Conservation (phyloP, 2,888 invertebrate genomes). For the Plemyria rubiginata region DNA sequence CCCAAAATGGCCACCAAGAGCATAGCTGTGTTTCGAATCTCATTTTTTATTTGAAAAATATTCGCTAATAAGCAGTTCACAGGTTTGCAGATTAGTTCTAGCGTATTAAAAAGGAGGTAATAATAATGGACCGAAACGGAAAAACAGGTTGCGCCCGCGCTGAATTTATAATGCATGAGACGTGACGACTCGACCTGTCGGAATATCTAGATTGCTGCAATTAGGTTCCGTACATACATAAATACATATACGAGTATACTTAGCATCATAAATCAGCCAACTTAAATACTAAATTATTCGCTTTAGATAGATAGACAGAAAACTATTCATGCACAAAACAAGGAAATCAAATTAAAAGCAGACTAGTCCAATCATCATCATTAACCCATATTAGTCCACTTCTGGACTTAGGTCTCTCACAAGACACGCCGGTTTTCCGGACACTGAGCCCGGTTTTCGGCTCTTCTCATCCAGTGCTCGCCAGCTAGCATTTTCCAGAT, state of each 20-base stretch:
- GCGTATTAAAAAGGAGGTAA: constrained; percentile 36
- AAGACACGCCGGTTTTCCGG: too few relatives aligned
- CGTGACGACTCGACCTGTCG: constrained; percentile 57
- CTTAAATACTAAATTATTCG: not conserved
- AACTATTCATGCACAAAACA: too few relatives aligned
- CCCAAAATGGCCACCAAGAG: constrained; percentile 31
- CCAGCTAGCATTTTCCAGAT: too few relatives aligned
- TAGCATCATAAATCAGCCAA: not conserved
- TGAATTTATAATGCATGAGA: constrained; percentile 62
- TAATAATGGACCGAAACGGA: constrained; percentile 54
- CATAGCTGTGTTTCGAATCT: constrained; percentile 29
- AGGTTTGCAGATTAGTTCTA: constrained; percentile 41
- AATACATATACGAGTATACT: not conserved
- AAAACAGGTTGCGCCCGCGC: constrained; percentile 55
- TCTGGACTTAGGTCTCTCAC: too few relatives aligned
- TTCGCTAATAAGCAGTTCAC: constrained; percentile 38
- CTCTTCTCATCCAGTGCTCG: too few relatives aligned
- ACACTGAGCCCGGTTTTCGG: too few relatives aligned
- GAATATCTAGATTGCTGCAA: constrained; percentile 53
- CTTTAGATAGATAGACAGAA: too few relatives aligned
- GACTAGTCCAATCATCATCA: too few relatives aligned
- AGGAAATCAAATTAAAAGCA: too few relatives aligned
- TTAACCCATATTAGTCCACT: too few relatives aligned
- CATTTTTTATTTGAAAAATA: constrained; percentile 35
- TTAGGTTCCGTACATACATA: constrained; percentile 49